Conservation (phyloP, 2,797 vertebrate genomes). For the Sebastolobus altivelis region DNA sequence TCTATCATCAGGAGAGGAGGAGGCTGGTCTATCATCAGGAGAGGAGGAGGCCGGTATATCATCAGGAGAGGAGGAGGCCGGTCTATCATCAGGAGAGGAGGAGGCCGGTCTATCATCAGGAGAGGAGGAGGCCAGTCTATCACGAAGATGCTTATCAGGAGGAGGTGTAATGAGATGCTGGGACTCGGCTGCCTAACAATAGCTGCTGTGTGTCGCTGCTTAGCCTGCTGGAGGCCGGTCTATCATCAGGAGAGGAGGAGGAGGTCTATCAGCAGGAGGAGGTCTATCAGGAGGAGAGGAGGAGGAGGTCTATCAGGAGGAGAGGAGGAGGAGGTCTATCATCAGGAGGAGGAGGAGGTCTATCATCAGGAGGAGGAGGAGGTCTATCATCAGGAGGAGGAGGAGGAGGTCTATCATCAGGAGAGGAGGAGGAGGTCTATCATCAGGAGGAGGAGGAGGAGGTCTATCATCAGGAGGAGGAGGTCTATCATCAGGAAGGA, state of each 20-base stretch:
- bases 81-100: not conserved
- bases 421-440: not conserved
- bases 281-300: not conserved
- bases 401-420: not conserved
- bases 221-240: slow-evolving; percentile 88
- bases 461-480: not conserved
- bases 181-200: slow-evolving; percentile 90
- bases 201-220: slow-evolving; percentile 93
- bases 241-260: not conserved
- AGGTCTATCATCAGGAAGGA: not conserved
- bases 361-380: not conserved
- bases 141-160: not conserved
- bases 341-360: not conserved
- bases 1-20: not conserved
- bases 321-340: not conserved
- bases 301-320: not conserved
- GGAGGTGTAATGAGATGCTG: slow-evolving; percentile 90
- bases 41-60: not conserved
- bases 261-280: not conserved
- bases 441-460: not conserved
- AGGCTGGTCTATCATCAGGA: too few relatives aligned
- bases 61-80: not conserved
- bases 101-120: not conserved
- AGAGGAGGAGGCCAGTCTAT: not conserved
- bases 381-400: not conserved